These are phyloP conservation scores for Apoda limacodes DNA, from an alignment of 2,888 invertebrate species.

Conservation along the genomic window DNA sequence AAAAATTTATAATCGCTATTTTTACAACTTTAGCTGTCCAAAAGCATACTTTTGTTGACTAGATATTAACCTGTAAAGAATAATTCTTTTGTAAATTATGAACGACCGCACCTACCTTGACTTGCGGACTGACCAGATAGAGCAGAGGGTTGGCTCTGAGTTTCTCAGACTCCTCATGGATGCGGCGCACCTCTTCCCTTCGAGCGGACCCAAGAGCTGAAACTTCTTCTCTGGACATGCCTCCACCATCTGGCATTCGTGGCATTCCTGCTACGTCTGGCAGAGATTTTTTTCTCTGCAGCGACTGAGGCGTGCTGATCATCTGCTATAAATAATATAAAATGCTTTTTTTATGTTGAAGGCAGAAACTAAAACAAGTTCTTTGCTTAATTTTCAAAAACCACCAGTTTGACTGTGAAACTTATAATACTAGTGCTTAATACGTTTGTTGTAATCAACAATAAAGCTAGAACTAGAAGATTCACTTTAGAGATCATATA, in stretches of 20 bases:
- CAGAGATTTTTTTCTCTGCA: slow-evolving; percentile 95
- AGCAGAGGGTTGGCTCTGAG: slow-evolving; percentile 94
- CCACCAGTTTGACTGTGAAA: background rate
- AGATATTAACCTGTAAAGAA: too few relatives aligned
- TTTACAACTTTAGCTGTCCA: too few relatives aligned
- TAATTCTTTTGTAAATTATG: background rate
- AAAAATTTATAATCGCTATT: too few relatives aligned
- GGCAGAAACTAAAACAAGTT: background rate
- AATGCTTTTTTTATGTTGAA: too few relatives aligned
- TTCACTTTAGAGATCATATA: too few relatives aligned
- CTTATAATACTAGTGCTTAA: too few relatives aligned
- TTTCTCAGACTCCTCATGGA: slow-evolving; percentile 91
- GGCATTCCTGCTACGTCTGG: slow-evolving; percentile 93
- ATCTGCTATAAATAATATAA: slow-evolving; percentile 69
- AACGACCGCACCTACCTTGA: slow-evolving; percentile 87
- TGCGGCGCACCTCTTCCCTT: slow-evolving; percentile 92
- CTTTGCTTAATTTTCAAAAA: background rate
- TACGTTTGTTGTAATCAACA: too few relatives aligned
- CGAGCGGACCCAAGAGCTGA: slow-evolving; percentile 93
- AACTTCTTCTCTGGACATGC: slow-evolving; percentile 95
- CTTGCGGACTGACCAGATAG: slow-evolving; percentile 96
- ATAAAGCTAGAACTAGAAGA: too few relatives aligned
- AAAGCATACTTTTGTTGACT: too few relatives aligned
- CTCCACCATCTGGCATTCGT: slow-evolving; percentile 78
- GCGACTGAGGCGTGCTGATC: slow-evolving; percentile 80